Conservation (phyloP, 2,113 vertebrate species). For the Tychaedon coryphoeus region DNA sequence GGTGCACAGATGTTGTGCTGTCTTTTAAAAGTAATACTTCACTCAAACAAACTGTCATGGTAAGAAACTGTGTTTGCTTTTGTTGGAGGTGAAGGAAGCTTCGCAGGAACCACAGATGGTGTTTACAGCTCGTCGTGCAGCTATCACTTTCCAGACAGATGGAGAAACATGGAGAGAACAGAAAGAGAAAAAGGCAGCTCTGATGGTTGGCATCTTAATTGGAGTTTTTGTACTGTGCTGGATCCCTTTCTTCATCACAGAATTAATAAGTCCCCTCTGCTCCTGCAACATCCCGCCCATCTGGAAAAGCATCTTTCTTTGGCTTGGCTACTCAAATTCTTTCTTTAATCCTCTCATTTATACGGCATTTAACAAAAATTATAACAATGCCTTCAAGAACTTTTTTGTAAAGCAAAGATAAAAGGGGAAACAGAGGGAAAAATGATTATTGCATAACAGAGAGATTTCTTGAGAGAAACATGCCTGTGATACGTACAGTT, state of each 20-base stretch:
- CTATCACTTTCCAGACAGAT: slow-evolving; percentile 56
- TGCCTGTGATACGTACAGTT: background rate
- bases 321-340: slow-evolving; percentile 75
- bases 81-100: slow-evolving; percentile 67
- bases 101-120: slow-evolving; percentile 59
- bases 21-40: slow-evolving; percentile 38
- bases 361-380: slow-evolving; percentile 77
- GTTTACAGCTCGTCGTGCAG: slow-evolving; percentile 37
- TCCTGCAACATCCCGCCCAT: slow-evolving; percentile 69
- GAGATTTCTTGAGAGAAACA: background rate
- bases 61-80: slow-evolving; percentile 57
- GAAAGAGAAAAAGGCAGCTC: slow-evolving; percentile 71
- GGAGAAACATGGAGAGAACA: slow-evolving; percentile 69
- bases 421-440: background rate
- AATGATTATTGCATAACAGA: background rate
- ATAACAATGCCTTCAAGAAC: slow-evolving; percentile 72
- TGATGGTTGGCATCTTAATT: slow-evolving; percentile 75
- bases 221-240: slow-evolving; percentile 73
- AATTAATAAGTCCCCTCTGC: slow-evolving; percentile 71
- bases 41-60: slow-evolving; percentile 4
- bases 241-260: slow-evolving; percentile 71
- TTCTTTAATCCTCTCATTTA: slow-evolving; percentile 79
- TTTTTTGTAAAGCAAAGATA: slow-evolving; percentile 70
- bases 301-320: slow-evolving; percentile 76
- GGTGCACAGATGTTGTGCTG: slow-evolving; percentile 34